Evolutionary conservation across 2,797 vertebrate genomes (phyloP), one percentile per base, ranked within the genome.

Genomic region (Propithecus deckenii): DNA sequence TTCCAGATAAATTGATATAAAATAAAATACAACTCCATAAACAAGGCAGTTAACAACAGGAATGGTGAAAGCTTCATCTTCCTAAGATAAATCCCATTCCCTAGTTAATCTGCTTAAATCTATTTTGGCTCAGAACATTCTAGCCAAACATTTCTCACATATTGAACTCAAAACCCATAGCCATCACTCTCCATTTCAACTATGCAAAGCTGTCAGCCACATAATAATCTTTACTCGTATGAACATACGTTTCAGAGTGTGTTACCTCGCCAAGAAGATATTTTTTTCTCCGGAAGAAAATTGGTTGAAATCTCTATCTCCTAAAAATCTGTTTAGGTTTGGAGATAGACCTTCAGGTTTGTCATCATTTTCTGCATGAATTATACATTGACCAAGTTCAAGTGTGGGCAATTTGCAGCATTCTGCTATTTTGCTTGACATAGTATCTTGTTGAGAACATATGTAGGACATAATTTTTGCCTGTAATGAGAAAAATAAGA

Each of bases 221-320:
- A 67, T 23, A 3, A 43, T 35, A 32, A 25, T 55, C 46, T 72
- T 43, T 8, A 48, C 46, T 78, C 38, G 10, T 41, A 57, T 57
- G 67, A 50, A 80, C 7, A n/a, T 32, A 86, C 9, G 32, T 85
- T 86, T 48, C 25, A 94, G 50, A 28, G 30, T 25, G 11, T 38
- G 4, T 95, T 97, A 98, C 98, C 98, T 98, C 81, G 97, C 98
- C 95, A 98, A 81, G 35, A 95, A 97, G 76, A 97, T 69, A 71
- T 93, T 97, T 96, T 97, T 98, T 81, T 98, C 96, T 57, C 1
- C 84, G n/a, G 94, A 81, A 93, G 98, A 93, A 88, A 97, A 93
- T 4, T 96, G 94, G 65, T 71, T 89, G 69, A 96, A 98, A 89
- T 98, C 92, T 72, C 94, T 96, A 14, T 95, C 97, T 95, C 97